Evolutionary conservation across 2,888 invertebrate species (phyloP), one percentile per base, ranked within the genome.

Genomic region (Yponomeuta evonymella): DNA sequence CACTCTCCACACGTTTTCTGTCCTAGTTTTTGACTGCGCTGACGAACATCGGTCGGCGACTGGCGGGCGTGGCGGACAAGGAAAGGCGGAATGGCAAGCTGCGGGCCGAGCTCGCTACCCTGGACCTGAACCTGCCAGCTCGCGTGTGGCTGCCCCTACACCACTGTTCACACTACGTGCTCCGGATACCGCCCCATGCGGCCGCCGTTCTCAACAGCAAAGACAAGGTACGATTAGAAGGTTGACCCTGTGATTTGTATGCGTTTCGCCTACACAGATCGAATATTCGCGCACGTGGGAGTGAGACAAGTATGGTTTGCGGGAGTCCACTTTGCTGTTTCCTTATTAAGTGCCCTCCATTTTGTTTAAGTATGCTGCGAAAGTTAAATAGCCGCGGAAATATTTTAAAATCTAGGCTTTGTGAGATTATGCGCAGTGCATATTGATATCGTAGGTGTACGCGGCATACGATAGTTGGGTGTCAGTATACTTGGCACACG

Each of bases 131-230:
- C 93, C 94, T 99, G 73, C 99, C 99, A 15, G 99, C 99, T 12
- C 93, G 98, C 72, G 99, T 99, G 73, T 99, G 99, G 99, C 93
- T 99, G 78, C 99, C 99, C 15, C 93, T 99, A 68, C 96, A 98
- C 86, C 96, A 96, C 76, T 93, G 94, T 77, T 96, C 97, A 70
- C 99, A 99, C 92, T 96, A 98, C 83, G 96, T 99, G 78, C 96
- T 99, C 69, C 94, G 99, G 87, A 98, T 99, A 90, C 99, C 99
- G 66, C 98, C 98, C 73, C 98, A 98, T 81, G 98, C 98, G 75
- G 98, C 98, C 73, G 99, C 99, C 70, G 99, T 99, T 71, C 95
- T 99, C 75, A 99, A 99, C 89, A 99, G 99, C 77, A 99, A 99
- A 92, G 98, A 98, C 86, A 98, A 98, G 94, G 91, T 91, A 73